phyloP scores from a whole-genome alignment of 2,888 invertebrate genomes.

The Papilio elwesi region DNA sequence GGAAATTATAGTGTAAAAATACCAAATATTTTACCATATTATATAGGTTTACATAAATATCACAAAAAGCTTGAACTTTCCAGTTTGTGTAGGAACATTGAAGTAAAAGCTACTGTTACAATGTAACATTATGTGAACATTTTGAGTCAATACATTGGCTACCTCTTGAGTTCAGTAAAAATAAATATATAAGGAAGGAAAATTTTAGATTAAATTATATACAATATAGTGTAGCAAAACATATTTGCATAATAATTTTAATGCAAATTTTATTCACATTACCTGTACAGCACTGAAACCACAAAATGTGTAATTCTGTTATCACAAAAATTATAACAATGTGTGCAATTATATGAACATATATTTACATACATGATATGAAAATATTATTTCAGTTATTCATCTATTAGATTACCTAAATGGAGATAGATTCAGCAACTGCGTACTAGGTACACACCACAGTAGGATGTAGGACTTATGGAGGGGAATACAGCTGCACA shows the following conservation, averaged over 20 bases:
- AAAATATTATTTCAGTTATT: background rate
- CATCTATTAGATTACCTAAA: background rate
- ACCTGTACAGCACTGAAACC: background rate
- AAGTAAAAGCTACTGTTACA: too few species aligned
- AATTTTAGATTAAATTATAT: too few species aligned
- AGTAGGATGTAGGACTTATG: background rate
- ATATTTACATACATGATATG: background rate
- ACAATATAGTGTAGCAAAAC: background rate
- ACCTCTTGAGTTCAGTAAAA: too few species aligned
- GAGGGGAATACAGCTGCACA: background rate
- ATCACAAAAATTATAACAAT: slow-evolving; percentile 33
- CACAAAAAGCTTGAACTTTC: too few species aligned
- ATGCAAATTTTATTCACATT: background rate
- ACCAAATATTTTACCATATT: too few species aligned
- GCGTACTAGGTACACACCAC: background rate
- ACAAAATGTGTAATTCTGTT: too few species aligned
- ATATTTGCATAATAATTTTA: background rate
- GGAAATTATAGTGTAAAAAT: too few species aligned
- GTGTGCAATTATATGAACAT: background rate
- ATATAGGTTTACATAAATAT: too few species aligned
- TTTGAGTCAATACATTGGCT: too few species aligned
- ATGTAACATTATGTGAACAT: too few species aligned
- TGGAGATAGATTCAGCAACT: background rate
- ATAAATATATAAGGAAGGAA: too few species aligned
- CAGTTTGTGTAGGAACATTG: too few species aligned